Evolutionary conservation across 2,113 vertebrate genomes (phyloP), one percentile per base, ranked within the genome.

Genomic region (Laterallus jamaicensis): DNA sequence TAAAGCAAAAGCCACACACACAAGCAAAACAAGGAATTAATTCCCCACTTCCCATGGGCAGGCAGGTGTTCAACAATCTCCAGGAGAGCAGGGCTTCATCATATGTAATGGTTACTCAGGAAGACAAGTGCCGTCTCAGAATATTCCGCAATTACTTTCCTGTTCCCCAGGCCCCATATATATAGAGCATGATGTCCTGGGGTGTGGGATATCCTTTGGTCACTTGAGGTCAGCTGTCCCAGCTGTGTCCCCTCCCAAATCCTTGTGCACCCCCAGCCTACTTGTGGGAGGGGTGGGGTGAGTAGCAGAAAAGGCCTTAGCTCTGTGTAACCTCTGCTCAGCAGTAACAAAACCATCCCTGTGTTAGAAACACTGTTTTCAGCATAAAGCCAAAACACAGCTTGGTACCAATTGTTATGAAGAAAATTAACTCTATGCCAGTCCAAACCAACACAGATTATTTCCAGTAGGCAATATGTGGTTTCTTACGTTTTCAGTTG

Each of bases 51-150:
- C 20, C 37, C 12, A 21, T 15, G 0, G 15, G 18, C 31, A 83
- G n/a, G 73, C 42, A 39, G 39, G 8, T 80, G 9, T 80, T 83
- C 19, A 22, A 20, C 24, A 20, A 50, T 50, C 39, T 15, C 39
- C 15, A 32, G 67, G 56, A 76, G 12, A 90, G 32, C 35, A 35
- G 25, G 0, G 0, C 39, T 64, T 8, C 25, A 11, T n/a, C 54
- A 22, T 0, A 0, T 4, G 0, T 35, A 22, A 32, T 2, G 0
- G 8, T 63, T 6, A 39, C 29, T 66, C 82, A 29, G 9, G 26
- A 82, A 82, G 50, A 50, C 28, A 74, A 50, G 28, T 0, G 0
- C 9, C 9, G 24, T 44, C 25, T 52, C 29, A 5, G 3, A 42
- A 56, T 1, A 9, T 59, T 6, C 3, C 6, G 7, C 5, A 8